Base-by-base conservation (phyloP, 2,888 invertebrate genomes). In the Melanostoma mellinum region DNA sequence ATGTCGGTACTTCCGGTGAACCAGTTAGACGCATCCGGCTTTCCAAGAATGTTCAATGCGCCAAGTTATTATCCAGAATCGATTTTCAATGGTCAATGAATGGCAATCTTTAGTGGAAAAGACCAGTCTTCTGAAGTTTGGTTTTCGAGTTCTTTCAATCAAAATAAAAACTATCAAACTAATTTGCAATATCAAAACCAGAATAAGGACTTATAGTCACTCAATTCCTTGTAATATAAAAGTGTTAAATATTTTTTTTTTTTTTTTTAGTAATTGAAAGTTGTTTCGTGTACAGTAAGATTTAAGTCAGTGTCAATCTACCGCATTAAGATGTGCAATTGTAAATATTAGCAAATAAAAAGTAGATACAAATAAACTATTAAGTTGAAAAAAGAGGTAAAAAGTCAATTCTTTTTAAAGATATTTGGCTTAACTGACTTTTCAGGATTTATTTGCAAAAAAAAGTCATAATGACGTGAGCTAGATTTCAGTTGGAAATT, bases 31-130 rank as follows among this genome's bases (percentile, higher is more conserved):
- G 89, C 89, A 3, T 89, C 88, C 78, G 90, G 89, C 53, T 91
- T 91, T 80, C 90, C 91, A 80, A 88, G 91, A 85, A 90, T 91
- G 90, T 91, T 91, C 85, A 91, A 91, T 85, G 89, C 91, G 30
- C 89, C 90, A 32, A 90, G 90, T 78, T 91, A 91, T 86, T 91
- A 91, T 88, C 90, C 91, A 42, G 91, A 91, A 85, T 89, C 90
- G 8, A 90, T 91, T 85, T 91, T 91, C 85, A 91, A 90, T 86
- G 89, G 90, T 33, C 90, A 91, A 88, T 91, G 73, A 82, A 79
- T n/a, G 36, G 46, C 8, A 30, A 48, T 9, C 36, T 40, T 32
- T 42, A 9, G 35, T 36, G 30, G 36, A 36, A 10, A 4, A n/a
- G 9, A 71, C 42, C 35, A 63, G 56, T 10, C 32, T 32, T 35